These are phyloP conservation scores for Diachasma alloeum DNA, from an alignment of 1,140 invertebrate genomes.

Conservation along the genomic window DNA sequence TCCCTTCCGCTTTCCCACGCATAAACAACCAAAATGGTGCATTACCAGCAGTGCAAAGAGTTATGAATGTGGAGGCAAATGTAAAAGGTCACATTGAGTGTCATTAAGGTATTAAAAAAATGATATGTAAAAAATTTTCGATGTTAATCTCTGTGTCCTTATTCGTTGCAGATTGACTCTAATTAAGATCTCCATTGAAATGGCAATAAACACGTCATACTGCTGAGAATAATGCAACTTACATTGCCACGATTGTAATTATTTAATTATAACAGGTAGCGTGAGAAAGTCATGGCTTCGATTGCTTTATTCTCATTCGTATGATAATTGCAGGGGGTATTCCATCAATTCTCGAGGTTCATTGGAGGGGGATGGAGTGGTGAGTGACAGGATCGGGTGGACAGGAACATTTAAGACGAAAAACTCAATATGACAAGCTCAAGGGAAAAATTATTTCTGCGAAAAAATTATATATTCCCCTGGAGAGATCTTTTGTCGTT, in stretches of 20 bases:
- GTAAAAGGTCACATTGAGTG: slow-evolving; percentile 6
- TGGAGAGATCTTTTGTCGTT: too few relatives aligned
- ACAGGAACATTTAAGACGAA: too few relatives aligned
- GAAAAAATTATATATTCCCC: too few relatives aligned
- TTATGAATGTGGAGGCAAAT: not conserved
- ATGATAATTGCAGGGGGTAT: not conserved
- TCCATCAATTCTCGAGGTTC: too few relatives aligned
- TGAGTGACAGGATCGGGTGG: too few relatives aligned
- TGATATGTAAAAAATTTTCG: not conserved
- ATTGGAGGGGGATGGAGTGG: too few relatives aligned
- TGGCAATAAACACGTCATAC: slow-evolving; percentile 25
- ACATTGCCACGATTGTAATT: slow-evolving; percentile 12
- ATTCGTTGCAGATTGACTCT: slow-evolving; percentile 12
- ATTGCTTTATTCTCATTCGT: not conserved
- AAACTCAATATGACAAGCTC: too few relatives aligned
- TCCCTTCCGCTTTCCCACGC: slow-evolving; percentile 21
- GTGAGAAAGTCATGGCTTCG: slow-evolving; percentile 18
- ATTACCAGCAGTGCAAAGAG: not conserved
- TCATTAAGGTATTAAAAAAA: not conserved
- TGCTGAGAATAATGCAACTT: slow-evolving; percentile 22
- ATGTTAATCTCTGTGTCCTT: slow-evolving; percentile 3
- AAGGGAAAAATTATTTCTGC: too few relatives aligned
- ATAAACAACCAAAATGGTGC: not conserved
- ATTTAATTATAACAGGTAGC: slow-evolving; percentile 20
- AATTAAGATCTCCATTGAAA: slow-evolving; percentile 23